A percentile compares a stretch with the other conserved stretches of the same genome.
These are phyloP conservation scores for Psilopogon haemacephalus DNA, from an alignment of 2,113 vertebrate genomes.

Conservation along the genomic window DNA sequence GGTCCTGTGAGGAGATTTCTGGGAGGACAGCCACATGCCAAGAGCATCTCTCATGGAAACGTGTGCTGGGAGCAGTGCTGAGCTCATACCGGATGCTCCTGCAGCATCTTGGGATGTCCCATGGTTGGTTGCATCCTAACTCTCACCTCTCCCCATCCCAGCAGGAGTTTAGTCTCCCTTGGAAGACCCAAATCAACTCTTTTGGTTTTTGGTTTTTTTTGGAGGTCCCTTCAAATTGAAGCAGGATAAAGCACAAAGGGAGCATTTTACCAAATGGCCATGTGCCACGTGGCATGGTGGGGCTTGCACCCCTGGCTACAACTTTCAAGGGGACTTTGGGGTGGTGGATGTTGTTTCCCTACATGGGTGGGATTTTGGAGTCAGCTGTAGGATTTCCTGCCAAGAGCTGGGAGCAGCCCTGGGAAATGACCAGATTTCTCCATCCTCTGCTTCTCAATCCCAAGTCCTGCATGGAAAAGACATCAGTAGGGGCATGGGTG, in stretches of 20 bases:
- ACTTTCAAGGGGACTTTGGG: neutral
- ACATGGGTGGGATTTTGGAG: fast-evolving
- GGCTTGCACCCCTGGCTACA: neutral
- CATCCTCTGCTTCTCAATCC: neutral
- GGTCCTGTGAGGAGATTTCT: neutral
- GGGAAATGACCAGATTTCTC: fast-evolving
- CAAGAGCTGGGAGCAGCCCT: fast-evolving
- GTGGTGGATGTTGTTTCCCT: neutral
- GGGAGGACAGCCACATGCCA: fast-evolving
- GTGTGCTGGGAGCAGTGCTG: neutral
- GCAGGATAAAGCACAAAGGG: neutral
- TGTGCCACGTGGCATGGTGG: fast-evolving
- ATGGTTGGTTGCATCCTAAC: fast-evolving
- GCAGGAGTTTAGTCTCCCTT: fast-evolving
- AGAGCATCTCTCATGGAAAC: neutral
- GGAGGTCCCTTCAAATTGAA: neutral
- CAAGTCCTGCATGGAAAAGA: neutral
- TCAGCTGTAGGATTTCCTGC: neutral
- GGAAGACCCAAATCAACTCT: neutral
- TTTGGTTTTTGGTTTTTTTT: neutral
- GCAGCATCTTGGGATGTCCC: fast-evolving
- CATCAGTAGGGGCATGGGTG: neutral
- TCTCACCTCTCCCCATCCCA: neutral
- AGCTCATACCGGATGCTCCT: neutral
- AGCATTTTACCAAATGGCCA: neutral